Conservation (phyloP, 1,140 invertebrate genomes). For the Chionoecetes opilio region DNA sequence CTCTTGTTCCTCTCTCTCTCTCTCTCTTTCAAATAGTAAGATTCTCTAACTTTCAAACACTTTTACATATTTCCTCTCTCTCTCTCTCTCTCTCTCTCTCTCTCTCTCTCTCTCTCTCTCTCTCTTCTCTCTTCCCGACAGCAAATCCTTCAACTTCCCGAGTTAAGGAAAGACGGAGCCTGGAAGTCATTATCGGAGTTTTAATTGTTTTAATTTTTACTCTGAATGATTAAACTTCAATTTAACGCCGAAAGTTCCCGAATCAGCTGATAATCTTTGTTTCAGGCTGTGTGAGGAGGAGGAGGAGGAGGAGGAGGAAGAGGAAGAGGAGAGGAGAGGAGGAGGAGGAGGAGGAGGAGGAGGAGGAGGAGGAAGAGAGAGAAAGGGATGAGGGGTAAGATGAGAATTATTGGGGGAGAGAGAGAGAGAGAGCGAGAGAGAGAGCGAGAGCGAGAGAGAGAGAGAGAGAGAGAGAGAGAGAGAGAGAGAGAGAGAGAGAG, state of each 20-base stretch:
- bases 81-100: no score
- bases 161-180: neutral
- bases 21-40: no score
- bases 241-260: slow-evolving; percentile 18
- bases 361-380: neutral
- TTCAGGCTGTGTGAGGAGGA: neutral
- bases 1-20: neutral
- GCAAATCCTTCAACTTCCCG: slow-evolving; percentile 2
- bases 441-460: neutral
- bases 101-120: no score
- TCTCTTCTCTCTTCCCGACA: neutral
- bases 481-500: neutral
- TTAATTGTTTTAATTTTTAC: slow-evolving; percentile 32
- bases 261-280: slow-evolving; percentile 20
- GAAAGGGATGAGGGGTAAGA: neutral
- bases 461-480: neutral
- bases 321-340: neutral
- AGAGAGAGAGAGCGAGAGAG: slow-evolving; percentile 3
- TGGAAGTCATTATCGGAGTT: neutral
- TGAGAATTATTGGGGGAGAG: neutral
- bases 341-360: neutral
- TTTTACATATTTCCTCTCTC: no score
- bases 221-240: slow-evolving; percentile 30
- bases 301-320: neutral
- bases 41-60: no score